These are phyloP conservation scores for Pomatorhinus ruficollis DNA, from an alignment of 2,113 vertebrate genomes.

Conservation along the genomic window DNA sequence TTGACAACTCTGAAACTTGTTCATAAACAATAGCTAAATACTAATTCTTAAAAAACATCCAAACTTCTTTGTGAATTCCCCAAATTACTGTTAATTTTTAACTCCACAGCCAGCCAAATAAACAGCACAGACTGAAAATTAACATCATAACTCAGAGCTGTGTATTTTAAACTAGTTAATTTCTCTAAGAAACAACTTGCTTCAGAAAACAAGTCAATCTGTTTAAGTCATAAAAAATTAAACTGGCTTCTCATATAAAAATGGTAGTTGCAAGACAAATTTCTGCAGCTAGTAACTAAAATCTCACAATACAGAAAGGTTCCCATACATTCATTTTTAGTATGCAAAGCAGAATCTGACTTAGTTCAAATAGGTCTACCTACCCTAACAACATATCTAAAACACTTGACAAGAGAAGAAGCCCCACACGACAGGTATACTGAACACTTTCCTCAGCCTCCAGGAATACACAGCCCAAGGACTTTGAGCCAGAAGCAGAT, in stretches of 20 bases:
- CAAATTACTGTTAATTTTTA: background rate
- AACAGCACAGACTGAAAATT: background rate
- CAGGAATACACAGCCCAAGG: background rate
- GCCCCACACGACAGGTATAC: background rate
- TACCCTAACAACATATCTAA: background rate
- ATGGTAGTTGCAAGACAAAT: background rate
- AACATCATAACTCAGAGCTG: background rate
- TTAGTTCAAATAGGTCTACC: background rate
- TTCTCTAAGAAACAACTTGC: background rate
- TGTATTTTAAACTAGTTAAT: background rate
- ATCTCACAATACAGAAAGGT: background rate
- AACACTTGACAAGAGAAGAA: fast-evolving
- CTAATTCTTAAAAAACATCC: background rate
- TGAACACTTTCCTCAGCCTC: background rate
- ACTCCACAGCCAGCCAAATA: background rate
- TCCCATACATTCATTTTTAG: background rate
- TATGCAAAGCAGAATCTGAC: background rate
- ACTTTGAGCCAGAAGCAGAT: background rate
- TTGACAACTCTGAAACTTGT: background rate
- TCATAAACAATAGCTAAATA: background rate
- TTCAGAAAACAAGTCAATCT: background rate
- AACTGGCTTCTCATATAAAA: background rate
- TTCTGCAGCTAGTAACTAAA: background rate
- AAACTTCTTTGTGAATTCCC: background rate
- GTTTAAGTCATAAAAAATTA: background rate